Conservation (phyloP, 2,113 vertebrate species). For the Paralichthys olivaceus region DNA sequence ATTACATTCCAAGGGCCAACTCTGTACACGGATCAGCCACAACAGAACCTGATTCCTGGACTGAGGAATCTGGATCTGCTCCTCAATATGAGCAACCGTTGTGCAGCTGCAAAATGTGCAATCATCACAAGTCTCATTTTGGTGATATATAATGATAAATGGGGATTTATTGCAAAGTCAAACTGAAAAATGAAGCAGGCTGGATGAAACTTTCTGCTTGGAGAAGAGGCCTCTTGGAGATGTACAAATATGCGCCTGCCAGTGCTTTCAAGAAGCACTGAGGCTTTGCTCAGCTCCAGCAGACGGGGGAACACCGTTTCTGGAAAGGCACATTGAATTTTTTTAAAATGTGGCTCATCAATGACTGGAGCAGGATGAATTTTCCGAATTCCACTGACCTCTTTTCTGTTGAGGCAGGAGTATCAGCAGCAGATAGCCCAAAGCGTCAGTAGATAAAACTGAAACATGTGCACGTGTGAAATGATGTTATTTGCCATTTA, state of each 20-base stretch:
- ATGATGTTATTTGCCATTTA: not conserved
- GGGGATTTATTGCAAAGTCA: slow-evolving; percentile 13
- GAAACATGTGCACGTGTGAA: not conserved
- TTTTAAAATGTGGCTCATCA: not conserved
- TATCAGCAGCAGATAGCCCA: not conserved
- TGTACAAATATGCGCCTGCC: slow-evolving; percentile 42
- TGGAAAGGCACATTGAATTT: slow-evolving; percentile 13
- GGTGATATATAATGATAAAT: not conserved
- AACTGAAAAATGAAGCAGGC: not conserved
- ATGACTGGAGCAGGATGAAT: not conserved
- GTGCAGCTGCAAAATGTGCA: not conserved
- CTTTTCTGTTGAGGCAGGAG: not conserved
- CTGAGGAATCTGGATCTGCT: too few relatives aligned
- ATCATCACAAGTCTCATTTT: not conserved
- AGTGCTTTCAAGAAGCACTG: slow-evolving; percentile 31
- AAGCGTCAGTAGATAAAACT: not conserved
- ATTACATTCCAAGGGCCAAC: too few relatives aligned
- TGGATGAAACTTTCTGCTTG: slow-evolving; percentile 12
- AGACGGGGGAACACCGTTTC: slow-evolving; percentile 7
- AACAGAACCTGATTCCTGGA: too few relatives aligned
- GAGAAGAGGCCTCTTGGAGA: slow-evolving; percentile 26
- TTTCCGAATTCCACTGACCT: slow-evolving; percentile 16
- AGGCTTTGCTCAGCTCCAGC: slow-evolving; percentile 11
- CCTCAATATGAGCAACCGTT: too few relatives aligned
- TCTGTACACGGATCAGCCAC: too few relatives aligned